Evolutionary conservation across 1,140 invertebrate species (phyloP).

Genomic region (Rhopalosiphum padi): DNA sequence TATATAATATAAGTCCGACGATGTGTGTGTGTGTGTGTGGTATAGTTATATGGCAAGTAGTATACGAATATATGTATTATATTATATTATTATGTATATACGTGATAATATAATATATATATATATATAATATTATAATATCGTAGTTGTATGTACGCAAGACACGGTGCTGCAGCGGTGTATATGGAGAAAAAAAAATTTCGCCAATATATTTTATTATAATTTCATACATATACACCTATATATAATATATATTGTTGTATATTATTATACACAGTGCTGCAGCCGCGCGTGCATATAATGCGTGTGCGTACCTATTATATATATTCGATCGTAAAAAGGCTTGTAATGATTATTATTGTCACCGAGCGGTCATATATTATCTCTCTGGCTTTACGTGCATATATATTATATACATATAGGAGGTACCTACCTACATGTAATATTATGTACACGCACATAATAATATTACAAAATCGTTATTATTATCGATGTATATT

Average conservation of each 20-base stretch:
- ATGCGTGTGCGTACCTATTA: not conserved
- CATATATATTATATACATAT: not conserved
- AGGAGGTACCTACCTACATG: not conserved
- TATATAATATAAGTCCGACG: not conserved
- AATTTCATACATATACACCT: not conserved
- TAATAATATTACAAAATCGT: slow-evolving; percentile 15
- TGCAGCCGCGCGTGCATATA: not conserved
- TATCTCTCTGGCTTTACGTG: not conserved
- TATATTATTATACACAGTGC: not conserved
- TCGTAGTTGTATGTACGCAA: not conserved
- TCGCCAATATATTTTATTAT: not conserved
- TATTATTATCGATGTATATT: slow-evolving; percentile 37
- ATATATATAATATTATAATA: not conserved
- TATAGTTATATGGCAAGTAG: no score
- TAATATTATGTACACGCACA: not conserved
- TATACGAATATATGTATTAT: no score
- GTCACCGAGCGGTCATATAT: not conserved
- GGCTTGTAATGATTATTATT: slow-evolving; percentile 46
- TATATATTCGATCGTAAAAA: slow-evolving; percentile 22
- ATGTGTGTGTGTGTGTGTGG: not conserved
- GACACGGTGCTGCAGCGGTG: no score
- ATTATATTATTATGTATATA: no score
- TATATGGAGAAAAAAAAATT: not conserved
- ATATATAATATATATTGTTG: not conserved
- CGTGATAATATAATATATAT: no score